A percentile compares a stretch with the other conserved stretches of the same genome.
These are phyloP conservation scores for Formica aserva DNA, from an alignment of 2,888 invertebrate genomes.

Conservation along the genomic window DNA sequence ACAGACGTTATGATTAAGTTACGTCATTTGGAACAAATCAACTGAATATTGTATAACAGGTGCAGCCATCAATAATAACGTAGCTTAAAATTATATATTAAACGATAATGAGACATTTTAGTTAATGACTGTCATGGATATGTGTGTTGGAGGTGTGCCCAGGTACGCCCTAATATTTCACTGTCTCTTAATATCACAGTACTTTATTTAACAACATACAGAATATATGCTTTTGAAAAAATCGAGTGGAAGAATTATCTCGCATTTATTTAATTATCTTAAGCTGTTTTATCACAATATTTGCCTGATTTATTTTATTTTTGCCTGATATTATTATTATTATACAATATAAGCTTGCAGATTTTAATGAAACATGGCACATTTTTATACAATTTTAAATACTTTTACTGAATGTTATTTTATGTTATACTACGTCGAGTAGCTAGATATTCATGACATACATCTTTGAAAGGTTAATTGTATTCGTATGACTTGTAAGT, in stretches of 20 bases:
- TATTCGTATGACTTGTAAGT: slow-evolving; percentile 31
- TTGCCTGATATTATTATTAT: not conserved
- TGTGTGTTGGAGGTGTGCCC: too few species aligned
- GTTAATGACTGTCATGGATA: not conserved
- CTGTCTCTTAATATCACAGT: not conserved
- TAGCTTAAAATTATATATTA: not conserved
- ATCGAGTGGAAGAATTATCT: not conserved
- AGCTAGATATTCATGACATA: slow-evolving; percentile 4
- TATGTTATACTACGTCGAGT: not conserved
- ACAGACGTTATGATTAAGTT: not conserved
- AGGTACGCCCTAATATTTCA: not conserved
- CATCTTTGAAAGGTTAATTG: slow-evolving; percentile 40
- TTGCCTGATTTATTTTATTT: not conserved
- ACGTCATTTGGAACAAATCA: not conserved
- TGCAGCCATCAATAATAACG: not conserved
- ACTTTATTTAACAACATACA: not conserved
- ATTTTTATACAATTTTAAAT: not conserved
- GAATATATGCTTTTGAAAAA: not conserved
- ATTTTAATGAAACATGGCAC: not conserved
- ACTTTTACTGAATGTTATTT: not conserved
- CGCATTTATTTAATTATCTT: not conserved
- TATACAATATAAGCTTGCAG: not conserved
- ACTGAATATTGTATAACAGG: not conserved
- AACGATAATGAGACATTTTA: slow-evolving; percentile 2
- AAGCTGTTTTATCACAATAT: not conserved